A percentile compares a stretch with the other conserved stretches of the same genome.
phyloP scores from a whole-genome alignment of 2,113 vertebrate species.

The Bagarius yarrelli region DNA sequence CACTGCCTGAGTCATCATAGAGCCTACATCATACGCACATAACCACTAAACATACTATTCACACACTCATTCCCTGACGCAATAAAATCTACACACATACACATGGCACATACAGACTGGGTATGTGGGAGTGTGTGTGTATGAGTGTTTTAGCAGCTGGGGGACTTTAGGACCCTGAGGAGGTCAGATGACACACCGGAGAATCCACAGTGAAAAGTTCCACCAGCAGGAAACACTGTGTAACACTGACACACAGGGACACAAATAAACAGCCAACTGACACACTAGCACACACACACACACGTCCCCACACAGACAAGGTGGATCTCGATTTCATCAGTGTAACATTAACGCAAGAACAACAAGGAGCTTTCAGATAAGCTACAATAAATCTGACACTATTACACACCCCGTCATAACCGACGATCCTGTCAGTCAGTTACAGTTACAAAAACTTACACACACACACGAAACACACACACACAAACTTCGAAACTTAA shows the following conservation, averaged over 20 bases:
- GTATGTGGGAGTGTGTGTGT: too few relatives aligned
- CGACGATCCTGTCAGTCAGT: not conserved
- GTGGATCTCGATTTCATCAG: too few relatives aligned
- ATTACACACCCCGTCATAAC: not conserved
- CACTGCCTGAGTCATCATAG: slow-evolving; percentile 14
- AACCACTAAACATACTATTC: not conserved
- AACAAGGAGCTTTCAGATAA: not conserved
- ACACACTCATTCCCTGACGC: not conserved
- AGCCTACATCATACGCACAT: not conserved
- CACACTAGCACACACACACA: slow-evolving; percentile 2
- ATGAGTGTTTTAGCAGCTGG: slow-evolving; percentile 42
- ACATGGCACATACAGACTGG: not conserved
- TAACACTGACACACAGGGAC: slow-evolving; percentile 7
- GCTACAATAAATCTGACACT: not conserved
- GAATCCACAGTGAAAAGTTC: slow-evolving; percentile 3
- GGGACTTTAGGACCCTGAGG: not conserved
- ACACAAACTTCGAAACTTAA: slow-evolving; percentile 21
- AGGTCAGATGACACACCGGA: slow-evolving; percentile 11
- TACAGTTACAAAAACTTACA: not conserved
- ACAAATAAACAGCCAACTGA: slow-evolving; percentile 1
- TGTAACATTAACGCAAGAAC: slow-evolving; percentile 16
- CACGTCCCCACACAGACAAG: too few relatives aligned
- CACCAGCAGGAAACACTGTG: slow-evolving; percentile 4
- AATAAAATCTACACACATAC: not conserved
- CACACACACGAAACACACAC: slow-evolving; percentile 13